A percentile compares a stretch with the other conserved stretches of the same genome.
Conservation (phyloP, 1,140 invertebrate species). For the Leptinotarsa lineolata region DNA sequence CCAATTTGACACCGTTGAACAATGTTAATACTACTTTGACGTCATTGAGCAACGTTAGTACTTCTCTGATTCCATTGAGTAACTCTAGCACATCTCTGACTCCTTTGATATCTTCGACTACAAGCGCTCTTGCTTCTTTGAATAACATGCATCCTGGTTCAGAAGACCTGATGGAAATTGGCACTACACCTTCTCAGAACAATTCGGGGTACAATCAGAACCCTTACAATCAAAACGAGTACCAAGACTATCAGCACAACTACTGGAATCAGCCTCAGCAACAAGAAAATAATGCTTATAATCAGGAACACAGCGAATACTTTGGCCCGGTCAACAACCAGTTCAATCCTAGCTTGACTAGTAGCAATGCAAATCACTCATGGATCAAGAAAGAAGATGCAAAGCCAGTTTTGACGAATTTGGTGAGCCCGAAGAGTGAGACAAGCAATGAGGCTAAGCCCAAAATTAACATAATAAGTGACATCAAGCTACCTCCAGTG, state of each 20-base stretch:
- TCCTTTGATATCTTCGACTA: slow-evolving; percentile 14
- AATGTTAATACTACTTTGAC: slow-evolving; percentile 7
- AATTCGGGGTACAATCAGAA: background rate
- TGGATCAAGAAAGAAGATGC: slow-evolving; percentile 39
- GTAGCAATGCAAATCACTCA: slow-evolving; percentile 9
- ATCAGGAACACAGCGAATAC: slow-evolving; percentile 33
- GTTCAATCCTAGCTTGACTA: slow-evolving; percentile 22
- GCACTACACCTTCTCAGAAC: slow-evolving; percentile 18
- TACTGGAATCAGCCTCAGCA: slow-evolving; percentile 36
- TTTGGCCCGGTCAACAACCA: slow-evolving; percentile 23
- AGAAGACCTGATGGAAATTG: slow-evolving; percentile 23
- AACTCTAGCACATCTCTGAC: slow-evolving; percentile 3
- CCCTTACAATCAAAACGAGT: slow-evolving; percentile 22
- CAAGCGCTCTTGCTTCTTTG: slow-evolving; percentile 19
- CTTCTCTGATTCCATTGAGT: background rate
- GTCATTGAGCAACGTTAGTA: slow-evolving; percentile 7
- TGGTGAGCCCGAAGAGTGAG: slow-evolving; percentile 44
- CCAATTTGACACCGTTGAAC: background rate
- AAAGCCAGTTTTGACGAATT: slow-evolving; percentile 40
- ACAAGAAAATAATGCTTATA: slow-evolving; percentile 36
- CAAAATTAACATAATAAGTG: slow-evolving; percentile 55
- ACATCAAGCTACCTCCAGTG: slow-evolving; percentile 51
- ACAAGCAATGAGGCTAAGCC: slow-evolving; percentile 48
- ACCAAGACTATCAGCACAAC: slow-evolving; percentile 38
- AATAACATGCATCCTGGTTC: slow-evolving; percentile 18